phyloP scores from a whole-genome alignment of 2,113 vertebrate species.

The Candoia aspera region DNA sequence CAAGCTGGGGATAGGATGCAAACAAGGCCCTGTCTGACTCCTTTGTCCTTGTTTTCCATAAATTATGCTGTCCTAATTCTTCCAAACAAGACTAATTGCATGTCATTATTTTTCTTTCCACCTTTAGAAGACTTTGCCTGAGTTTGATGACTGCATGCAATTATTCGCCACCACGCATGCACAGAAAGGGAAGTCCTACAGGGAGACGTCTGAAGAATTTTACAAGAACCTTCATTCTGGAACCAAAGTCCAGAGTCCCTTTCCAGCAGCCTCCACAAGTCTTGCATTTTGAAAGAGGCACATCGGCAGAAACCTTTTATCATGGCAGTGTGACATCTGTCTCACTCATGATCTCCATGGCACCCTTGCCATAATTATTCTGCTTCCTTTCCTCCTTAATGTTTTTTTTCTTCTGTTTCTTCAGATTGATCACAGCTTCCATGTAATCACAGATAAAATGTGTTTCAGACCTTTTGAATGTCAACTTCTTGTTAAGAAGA shows the following conservation, averaged over 20 bases:
- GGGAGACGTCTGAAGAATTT: background rate
- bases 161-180: background rate
- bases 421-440: background rate
- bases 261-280: background rate
- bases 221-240: background rate
- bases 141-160: background rate
- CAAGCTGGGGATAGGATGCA: background rate
- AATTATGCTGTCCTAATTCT: background rate
- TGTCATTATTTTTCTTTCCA: background rate
- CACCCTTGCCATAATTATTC: background rate
- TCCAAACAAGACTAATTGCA: background rate
- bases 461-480: background rate
- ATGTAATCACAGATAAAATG: background rate
- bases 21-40: background rate
- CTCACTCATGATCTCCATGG: background rate
- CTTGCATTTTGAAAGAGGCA: background rate
- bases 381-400: background rate
- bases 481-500: background rate
- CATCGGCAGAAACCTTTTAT: background rate
- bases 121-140: background rate
- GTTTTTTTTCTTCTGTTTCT: background rate
- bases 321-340: background rate
- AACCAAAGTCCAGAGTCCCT: background rate
- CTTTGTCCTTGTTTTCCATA: background rate
- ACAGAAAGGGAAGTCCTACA: background rate